These are phyloP conservation scores for Augochlora pura DNA, from an alignment of 1,140 invertebrate species.

Conservation along the genomic window DNA sequence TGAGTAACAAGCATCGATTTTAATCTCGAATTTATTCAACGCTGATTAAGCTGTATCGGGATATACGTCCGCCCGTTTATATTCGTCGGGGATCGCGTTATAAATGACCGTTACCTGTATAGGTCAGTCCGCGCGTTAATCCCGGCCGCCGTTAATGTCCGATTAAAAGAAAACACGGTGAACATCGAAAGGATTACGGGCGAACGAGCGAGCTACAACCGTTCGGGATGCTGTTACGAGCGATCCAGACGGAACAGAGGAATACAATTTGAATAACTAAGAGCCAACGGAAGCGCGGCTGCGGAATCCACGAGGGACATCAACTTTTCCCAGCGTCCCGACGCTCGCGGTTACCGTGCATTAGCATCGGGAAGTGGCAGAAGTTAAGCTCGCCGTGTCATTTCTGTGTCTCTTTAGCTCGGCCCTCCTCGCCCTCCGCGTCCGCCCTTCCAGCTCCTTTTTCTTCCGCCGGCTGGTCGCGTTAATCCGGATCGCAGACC, in stretches of 20 bases:
- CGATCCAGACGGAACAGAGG: conserved; percentile 48
- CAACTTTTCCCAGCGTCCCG: conserved; percentile 67
- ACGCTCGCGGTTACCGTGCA: conserved; percentile 65
- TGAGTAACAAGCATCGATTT: conserved; percentile 54
- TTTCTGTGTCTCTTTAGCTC: conserved; percentile 74
- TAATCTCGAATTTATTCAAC: conserved; percentile 54
- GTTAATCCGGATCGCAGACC: conserved; percentile 1
- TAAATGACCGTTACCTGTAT: conserved; percentile 17
- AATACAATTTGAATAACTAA: conserved; percentile 72
- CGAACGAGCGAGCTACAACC: background rate
- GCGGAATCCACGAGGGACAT: conserved; percentile 70
- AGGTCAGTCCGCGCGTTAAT: background rate
- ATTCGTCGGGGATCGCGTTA: conserved; percentile 10
- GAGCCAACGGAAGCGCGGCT: conserved; percentile 58
- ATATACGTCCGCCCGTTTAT: conserved; percentile 32
- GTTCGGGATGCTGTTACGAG: conserved; percentile 25
- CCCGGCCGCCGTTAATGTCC: conserved; percentile 6
- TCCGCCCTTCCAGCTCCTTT: conserved; percentile 13
- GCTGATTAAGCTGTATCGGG: conserved; percentile 34
- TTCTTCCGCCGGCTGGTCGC: conserved; percentile 24
- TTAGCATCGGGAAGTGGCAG: conserved; percentile 75
- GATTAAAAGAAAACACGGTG: conserved; percentile 9
- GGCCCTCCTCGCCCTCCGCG: conserved; percentile 15
- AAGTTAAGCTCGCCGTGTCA: conserved; percentile 75
- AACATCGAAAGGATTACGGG: background rate